A percentile compares a stretch with the other conserved stretches of the same genome.
Conservation (phyloP, 1,140 invertebrate species). For the Acromyrmex charruanus region DNA sequence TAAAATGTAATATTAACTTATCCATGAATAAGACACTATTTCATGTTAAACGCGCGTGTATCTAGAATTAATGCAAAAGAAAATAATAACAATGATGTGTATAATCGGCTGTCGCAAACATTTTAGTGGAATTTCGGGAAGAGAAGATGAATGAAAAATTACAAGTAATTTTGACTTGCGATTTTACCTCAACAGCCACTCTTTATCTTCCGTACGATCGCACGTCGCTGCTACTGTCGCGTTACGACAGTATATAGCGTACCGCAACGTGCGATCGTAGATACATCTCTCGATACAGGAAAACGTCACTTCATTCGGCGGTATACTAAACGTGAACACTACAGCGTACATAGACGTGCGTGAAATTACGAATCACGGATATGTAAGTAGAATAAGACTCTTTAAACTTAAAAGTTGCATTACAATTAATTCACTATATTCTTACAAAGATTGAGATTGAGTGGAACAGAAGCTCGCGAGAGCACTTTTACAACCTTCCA, state of each 20-base stretch:
- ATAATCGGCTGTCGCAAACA: background rate
- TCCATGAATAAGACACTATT: conserved; percentile 14
- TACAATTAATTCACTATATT: conserved; percentile 14
- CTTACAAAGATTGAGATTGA: conserved; percentile 24
- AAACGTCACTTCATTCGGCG: conserved; percentile 29
- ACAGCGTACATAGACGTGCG: conserved; percentile 2
- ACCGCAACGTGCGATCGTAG: background rate
- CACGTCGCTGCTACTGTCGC: background rate
- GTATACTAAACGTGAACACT: background rate
- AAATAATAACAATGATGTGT: background rate
- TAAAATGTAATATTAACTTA: conserved; percentile 26
- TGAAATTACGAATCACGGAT: conserved; percentile 34
- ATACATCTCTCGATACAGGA: background rate
- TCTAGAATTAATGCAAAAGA: background rate
- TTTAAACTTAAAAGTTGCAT: conserved; percentile 35
- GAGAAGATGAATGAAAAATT: conserved; percentile 14
- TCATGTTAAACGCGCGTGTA: background rate
- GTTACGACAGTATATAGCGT: background rate
- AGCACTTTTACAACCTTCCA: conserved; percentile 30
- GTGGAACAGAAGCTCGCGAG: conserved; percentile 25
- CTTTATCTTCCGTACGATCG: background rate
- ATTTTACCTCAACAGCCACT: background rate
- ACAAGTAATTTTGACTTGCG: conserved; percentile 34
- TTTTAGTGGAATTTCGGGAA: background rate
- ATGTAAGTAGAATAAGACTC: conserved; percentile 45